Conservation (phyloP, 1,140 invertebrate species). For the Habropoda laboriosa region DNA sequence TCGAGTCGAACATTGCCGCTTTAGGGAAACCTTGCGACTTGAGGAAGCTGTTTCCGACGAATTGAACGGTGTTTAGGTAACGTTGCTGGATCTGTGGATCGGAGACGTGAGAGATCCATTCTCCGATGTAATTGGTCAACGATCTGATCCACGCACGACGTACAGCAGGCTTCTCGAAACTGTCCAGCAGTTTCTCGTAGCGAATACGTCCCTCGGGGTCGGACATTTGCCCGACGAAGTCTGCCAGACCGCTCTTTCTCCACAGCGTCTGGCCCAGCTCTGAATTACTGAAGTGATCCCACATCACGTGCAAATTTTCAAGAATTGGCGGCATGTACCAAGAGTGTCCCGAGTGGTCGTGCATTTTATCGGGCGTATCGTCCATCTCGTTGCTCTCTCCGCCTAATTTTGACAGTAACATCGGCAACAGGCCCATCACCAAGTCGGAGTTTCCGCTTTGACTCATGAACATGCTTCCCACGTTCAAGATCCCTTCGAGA, state of each 20-base stretch:
- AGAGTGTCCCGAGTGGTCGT: conserved; percentile 87
- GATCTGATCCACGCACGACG: conserved; percentile 89
- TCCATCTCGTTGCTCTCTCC: conserved; percentile 74
- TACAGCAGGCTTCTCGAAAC: conserved; percentile 89
- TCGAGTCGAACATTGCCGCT: conserved; percentile 86
- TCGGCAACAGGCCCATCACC: conserved; percentile 84
- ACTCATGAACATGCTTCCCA: conserved; percentile 85
- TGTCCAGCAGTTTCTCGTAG: conserved; percentile 87
- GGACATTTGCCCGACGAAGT: conserved; percentile 84
- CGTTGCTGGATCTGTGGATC: conserved; percentile 89
- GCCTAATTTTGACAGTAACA: conserved; percentile 84
- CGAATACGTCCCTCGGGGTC: conserved; percentile 86
- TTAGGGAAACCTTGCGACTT: conserved; percentile 89
- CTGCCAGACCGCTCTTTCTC: conserved; percentile 87
- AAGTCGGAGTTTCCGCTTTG: conserved; percentile 81
- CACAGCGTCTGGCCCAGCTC: conserved; percentile 88
- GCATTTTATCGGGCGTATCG: conserved; percentile 81
- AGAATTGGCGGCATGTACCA: conserved; percentile 88
- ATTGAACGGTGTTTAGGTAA: conserved; percentile 86
- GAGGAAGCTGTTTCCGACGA: conserved; percentile 88
- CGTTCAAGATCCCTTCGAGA: conserved; percentile 83
- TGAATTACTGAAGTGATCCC: conserved; percentile 90
- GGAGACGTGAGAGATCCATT: conserved; percentile 87
- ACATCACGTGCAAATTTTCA: conserved; percentile 88
- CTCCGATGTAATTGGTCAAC: conserved; percentile 87